Base-by-base conservation (phyloP, 2,797 vertebrate species). In the Pseudomugil tenellus region DNA sequence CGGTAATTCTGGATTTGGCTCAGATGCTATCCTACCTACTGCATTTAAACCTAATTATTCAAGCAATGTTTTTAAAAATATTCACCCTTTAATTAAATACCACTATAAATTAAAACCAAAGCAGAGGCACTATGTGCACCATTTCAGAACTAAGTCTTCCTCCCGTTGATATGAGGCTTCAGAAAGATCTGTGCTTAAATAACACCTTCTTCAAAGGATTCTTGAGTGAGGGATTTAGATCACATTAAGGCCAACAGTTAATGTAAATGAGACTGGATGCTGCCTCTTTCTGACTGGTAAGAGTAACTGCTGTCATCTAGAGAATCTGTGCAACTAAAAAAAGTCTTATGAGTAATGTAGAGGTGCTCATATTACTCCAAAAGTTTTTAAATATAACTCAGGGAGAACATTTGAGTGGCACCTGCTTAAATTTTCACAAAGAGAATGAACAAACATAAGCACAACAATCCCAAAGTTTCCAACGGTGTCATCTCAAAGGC, bases 241-340 rank as follows among this genome's bases (percentile, higher is more conserved):
- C 41, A 63, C 10, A 39, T 35, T 60, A 13, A 83, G 13, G 60
- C 43, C 64, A 55, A 61, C 28, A 64, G 63, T 51, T 48, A 32
- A 26, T 79, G 78, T 68, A 80, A 83, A 83, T 70, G 52, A 63
- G 74, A 82, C 23, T 54, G 28, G 52, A 54, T 84, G 81, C 79
- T 91, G 89, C 83, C 87, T 76, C 84, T 80, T 35, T 52, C 79
- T 81, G 87, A 71, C 72, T 23, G 53, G 25, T 70, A 23, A 21
- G 34, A 76, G 72, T 46, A 87, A 82, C 80, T 85, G 72, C 80
- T 85, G 3, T 23, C 14, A 12, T 48, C 11, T 1, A 49, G 8
- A 60, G n/a, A 9, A 48, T n/a, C 31, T 70, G 4, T 23, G 49
- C 56, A 46, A 46, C 52, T 49, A 2, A 11, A 31, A 23, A 43